Evolutionary conservation across 2,797 vertebrate species (phyloP), one percentile per base, ranked within the genome.

Genomic region (Hipposideros larvatus): DNA sequence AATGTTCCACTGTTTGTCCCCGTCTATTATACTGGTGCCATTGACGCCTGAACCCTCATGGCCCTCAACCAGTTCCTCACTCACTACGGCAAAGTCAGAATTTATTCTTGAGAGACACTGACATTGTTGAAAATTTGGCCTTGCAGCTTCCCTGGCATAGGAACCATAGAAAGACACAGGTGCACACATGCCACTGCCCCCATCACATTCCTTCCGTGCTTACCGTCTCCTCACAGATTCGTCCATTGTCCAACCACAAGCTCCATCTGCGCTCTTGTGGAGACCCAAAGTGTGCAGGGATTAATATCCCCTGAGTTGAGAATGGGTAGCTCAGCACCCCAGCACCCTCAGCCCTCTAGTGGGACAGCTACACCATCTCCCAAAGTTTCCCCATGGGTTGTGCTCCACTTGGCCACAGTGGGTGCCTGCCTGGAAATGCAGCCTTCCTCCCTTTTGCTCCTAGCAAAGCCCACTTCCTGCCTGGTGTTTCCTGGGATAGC

Each of bases 201-300:
- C 3, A 4, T 41, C 26, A 0, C 1, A 18, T 8, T 2, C 59
- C 7, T 14, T 5, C 22, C 0, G 8, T 4, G 7, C 11, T 19
- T 15, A 18, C 26, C 28, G 19, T 11, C 31, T 63, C 90, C 88
- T 31, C 14, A 13, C 26, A 26, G 26, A 0, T 6, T 18, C 11
- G 28, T 46, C 92, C 68, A 22, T 80, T 51, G 0, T 26, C 55
- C 57, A 83, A 1, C 43, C 43, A n/a, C 9, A 37, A 46, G 68
- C n/a, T 53, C 59, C 65, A 31, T 5, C 21, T 5, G 5, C 55
- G 68, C 2, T 22, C 24, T 3, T 16, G 11, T 10, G 34, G 19
- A 43, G 51, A 66, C 14, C 14, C 2, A 26, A 28, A 31, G 34
- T 53, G 6, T 34, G 59, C 59, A 9, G 66, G 31, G 13, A 57